Evolutionary conservation across 2,113 vertebrate genomes (phyloP), one percentile per base, ranked within the genome.

Genomic region (Coptodon bakossiorum): DNA sequence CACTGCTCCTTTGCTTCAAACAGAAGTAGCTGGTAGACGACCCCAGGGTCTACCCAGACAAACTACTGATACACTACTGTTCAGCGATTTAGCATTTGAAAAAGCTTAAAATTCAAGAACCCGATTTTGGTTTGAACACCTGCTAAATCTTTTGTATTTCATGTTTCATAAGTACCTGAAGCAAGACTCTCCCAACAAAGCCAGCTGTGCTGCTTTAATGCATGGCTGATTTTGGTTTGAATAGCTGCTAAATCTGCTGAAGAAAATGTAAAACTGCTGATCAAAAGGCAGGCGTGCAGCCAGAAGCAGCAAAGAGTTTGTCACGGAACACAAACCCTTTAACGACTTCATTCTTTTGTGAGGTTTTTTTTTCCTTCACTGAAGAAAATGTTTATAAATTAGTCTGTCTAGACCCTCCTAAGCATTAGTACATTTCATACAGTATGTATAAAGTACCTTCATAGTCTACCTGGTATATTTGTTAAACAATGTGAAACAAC

Each of bases 241-340:
- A 50, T 50, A 78, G 43, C 71, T 50, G 43, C 71, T 78, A 78
- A 50, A 48, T 76, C 43, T 76, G 43, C 71, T 76, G 24, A 50
- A 31, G 27, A 78, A 50, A 50, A 50, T 78, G 71, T 50, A 78
- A 78, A 78, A 50, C 71, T 7, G 43, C 43, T 78, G 71, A 78
- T 78, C 43, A 78, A 50, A 78, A 50, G 27, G 71, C 71, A 78
- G 43, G 71, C 16, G 6, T 0, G 71, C 71, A 0, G 4, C 71
- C 71, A 78, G 43, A 31, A 50, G 71, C 43, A 50, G 40, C 24
- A 31, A 31, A 31, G 43, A 50, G 71, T 31, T 12, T 78, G 71
- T 78, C 71, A 78, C 1, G 1, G 9, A 12, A 78, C 71, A 78
- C 71, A 78, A 50, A 78, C 9, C 27, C 16, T 31, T 50, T 50